Conservation (phyloP, 2,888 invertebrate species). For the Tenthredo notha region DNA sequence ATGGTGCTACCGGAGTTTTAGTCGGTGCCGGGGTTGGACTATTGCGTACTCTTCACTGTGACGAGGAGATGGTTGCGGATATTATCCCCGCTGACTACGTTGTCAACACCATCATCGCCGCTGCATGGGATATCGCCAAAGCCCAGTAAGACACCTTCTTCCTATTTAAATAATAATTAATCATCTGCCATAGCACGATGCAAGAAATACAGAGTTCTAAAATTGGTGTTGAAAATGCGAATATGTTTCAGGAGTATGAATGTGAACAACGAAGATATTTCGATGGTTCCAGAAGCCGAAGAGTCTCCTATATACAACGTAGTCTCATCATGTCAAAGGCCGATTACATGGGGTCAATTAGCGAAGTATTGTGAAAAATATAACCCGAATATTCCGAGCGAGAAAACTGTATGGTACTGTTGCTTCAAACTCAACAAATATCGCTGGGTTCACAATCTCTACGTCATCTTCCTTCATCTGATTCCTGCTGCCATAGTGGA, state of each 20-base stretch:
- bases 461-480: constrained; percentile 81
- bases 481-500: constrained; percentile 83
- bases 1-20: constrained; percentile 83
- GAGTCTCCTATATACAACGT: constrained; percentile 89
- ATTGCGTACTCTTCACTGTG: constrained; percentile 81
- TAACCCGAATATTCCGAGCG: constrained; percentile 81
- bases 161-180: background rate
- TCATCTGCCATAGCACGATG: background rate
- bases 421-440: constrained; percentile 81
- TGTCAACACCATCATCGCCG: constrained; percentile 82
- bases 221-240: background rate
- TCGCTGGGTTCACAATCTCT: constrained; percentile 80
- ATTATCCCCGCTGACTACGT: constrained; percentile 86
- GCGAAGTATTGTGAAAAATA: constrained; percentile 80
- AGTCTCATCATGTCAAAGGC: constrained; percentile 91
- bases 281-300: constrained; percentile 60
- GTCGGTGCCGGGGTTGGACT: constrained; percentile 82
- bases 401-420: constrained; percentile 84
- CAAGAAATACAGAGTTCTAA: background rate
- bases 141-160: constrained; percentile 62
- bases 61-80: constrained; percentile 81
- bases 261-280: constrained; percentile 46
- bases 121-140: constrained; percentile 80
- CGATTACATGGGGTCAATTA: constrained; percentile 88
- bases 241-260: constrained; percentile 21